Conservation (phyloP, 2,888 invertebrate species). For the Ecdyonurus torrentis region DNA sequence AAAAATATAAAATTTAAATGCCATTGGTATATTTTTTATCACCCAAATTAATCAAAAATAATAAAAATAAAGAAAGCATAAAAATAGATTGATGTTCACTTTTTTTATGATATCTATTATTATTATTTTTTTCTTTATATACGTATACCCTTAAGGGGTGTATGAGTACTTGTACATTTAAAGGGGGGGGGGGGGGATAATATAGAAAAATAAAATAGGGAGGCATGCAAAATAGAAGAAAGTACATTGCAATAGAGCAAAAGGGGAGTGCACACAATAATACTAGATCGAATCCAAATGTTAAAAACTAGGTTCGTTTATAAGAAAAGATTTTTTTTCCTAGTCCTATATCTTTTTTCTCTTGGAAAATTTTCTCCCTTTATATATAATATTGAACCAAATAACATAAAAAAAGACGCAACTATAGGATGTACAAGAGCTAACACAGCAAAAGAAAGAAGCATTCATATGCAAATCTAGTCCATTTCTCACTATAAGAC, state of each 20-base stretch:
- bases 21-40: background rate
- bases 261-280: background rate
- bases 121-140: background rate
- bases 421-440: background rate
- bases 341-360: background rate
- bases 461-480: slow-evolving; percentile 3
- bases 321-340: background rate
- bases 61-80: background rate
- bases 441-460: background rate
- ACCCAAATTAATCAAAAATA: background rate
- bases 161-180: background rate
- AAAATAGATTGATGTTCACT: background rate
- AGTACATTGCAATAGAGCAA: background rate
- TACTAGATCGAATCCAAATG: background rate
- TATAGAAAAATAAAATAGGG: background rate
- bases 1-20: background rate
- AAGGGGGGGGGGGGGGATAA: background rate
- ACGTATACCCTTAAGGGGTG: background rate
- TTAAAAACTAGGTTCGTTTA: background rate
- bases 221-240: background rate
- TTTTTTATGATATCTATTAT: background rate
- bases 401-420: slow-evolving; percentile 1
- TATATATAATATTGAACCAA: too few relatives aligned
- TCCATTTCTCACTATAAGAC: slow-evolving; percentile 4
- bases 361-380: too few relatives aligned